Conservation (phyloP, 1,140 invertebrate species). For the Drosophila bipectinata region DNA sequence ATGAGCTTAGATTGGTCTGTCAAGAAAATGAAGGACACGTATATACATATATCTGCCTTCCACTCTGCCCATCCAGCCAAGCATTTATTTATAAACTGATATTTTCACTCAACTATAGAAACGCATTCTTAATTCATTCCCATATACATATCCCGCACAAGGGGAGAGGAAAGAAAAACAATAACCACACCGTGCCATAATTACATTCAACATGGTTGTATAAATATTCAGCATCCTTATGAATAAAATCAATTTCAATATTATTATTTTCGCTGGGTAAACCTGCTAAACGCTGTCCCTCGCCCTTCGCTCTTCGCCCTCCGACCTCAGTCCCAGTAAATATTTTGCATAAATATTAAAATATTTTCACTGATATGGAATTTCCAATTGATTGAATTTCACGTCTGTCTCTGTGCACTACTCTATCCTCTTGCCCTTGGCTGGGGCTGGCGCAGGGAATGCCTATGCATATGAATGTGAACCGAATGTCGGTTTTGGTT, state of each 20-base stretch:
- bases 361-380: slow-evolving; percentile 79
- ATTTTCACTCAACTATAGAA: slow-evolving; percentile 14
- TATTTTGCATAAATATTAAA: slow-evolving; percentile 78
- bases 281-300: slow-evolving; percentile 11
- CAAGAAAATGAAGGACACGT: slow-evolving; percentile 8
- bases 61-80: not conserved
- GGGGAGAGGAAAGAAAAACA: not conserved
- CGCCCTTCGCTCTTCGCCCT: not conserved
- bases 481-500: slow-evolving; percentile 55
- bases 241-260: slow-evolving; percentile 69
- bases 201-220: slow-evolving; percentile 62
- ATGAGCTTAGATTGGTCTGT: slow-evolving; percentile 12
- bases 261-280: slow-evolving; percentile 59
- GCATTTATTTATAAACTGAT: slow-evolving; percentile 48
- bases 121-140: slow-evolving; percentile 38
- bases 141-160: slow-evolving; percentile 32
- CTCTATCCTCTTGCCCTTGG: not conserved
- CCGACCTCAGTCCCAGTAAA: slow-evolving; percentile 39
- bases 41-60: not conserved
- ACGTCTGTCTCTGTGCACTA: slow-evolving; percentile 23
- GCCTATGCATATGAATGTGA: slow-evolving; percentile 38
- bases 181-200: slow-evolving; percentile 50
- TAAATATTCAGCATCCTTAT: slow-evolving; percentile 45
- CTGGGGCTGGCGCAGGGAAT: not conserved
- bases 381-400: slow-evolving; percentile 78